Percentiles rank a stretch among this genome's conserved stretches.
phyloP scores from a whole-genome alignment of 2,113 vertebrate genomes.

The Dermatemys mawii region DNA sequence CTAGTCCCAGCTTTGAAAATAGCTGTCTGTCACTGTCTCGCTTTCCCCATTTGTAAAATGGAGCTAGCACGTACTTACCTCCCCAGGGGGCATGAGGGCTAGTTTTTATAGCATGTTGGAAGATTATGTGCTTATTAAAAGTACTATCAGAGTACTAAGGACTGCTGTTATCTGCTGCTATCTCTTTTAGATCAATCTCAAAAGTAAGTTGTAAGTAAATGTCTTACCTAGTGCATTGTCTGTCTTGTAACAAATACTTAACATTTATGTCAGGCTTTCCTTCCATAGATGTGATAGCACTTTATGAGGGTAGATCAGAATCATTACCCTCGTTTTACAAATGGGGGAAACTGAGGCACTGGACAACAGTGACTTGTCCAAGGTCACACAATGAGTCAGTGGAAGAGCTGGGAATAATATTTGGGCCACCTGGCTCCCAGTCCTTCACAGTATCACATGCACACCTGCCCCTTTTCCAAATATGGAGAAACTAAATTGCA shows the following conservation, averaged over 20 bases:
- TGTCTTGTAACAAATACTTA: not conserved
- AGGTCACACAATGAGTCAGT: not conserved
- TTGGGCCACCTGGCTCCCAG: not conserved
- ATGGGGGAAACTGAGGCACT: not conserved
- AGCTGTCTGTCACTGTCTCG: not conserved
- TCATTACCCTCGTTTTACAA: not conserved
- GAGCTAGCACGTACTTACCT: not conserved
- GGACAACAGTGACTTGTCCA: not conserved
- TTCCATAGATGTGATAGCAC: not conserved
- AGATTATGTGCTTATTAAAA: too few relatives aligned
- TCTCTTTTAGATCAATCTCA: not conserved
- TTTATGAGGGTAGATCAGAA: not conserved
- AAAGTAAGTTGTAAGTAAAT: not conserved
- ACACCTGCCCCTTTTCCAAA: not conserved
- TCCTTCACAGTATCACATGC: not conserved
- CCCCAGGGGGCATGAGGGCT: not conserved
- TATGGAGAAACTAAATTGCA: not conserved
- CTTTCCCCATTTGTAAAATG: not conserved
- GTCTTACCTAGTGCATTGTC: not conserved
- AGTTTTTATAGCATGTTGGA: not conserved
- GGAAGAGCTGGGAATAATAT: not conserved
- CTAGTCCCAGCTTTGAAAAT: not conserved
- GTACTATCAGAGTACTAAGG: not conserved
- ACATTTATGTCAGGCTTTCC: not conserved
- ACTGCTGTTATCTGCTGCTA: not conserved